Conservation (phyloP, 2,797 vertebrate species). For the Sphenodon punctatus region DNA sequence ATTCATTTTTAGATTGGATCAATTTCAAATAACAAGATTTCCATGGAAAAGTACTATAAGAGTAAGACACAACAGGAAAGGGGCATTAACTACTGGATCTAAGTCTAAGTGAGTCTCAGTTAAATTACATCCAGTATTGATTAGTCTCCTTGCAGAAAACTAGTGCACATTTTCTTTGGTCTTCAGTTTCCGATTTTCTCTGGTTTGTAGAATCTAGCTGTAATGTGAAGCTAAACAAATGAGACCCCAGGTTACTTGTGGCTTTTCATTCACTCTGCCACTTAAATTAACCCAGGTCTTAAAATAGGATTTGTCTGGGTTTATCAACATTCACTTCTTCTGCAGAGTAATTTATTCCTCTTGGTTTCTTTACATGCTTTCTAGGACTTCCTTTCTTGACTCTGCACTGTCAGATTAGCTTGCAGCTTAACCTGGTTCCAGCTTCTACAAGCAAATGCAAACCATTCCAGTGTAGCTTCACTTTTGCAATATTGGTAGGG, state of each 20-base stretch:
- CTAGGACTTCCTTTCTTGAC: not conserved
- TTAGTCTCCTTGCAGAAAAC: conserved; percentile 20
- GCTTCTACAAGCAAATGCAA: not conserved
- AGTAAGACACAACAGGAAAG: not conserved
- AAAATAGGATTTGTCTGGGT: conserved; percentile 32
- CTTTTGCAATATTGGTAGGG: not conserved
- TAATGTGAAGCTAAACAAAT: conserved; percentile 36
- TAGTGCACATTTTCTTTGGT: not conserved
- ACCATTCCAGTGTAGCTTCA: not conserved
- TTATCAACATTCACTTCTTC: conserved; percentile 24
- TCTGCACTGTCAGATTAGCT: not conserved
- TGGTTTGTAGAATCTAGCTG: not conserved
- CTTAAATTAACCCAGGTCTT: conserved; percentile 38
- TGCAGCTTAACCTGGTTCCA: not conserved
- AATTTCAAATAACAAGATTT: not conserved
- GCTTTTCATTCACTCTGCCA: not conserved
- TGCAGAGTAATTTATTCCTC: conserved; percentile 1
- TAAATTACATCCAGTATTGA: conserved; percentile 35
- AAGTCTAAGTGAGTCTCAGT: not conserved
- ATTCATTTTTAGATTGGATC: not conserved
- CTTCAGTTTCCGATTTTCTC: not conserved
- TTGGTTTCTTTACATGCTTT: conserved; percentile 14
- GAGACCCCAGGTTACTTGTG: not conserved
- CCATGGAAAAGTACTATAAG: not conserved
- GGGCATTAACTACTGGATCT: not conserved